Base-by-base conservation (phyloP, 2,888 invertebrate genomes). In the Platycheirus rosarum region DNA sequence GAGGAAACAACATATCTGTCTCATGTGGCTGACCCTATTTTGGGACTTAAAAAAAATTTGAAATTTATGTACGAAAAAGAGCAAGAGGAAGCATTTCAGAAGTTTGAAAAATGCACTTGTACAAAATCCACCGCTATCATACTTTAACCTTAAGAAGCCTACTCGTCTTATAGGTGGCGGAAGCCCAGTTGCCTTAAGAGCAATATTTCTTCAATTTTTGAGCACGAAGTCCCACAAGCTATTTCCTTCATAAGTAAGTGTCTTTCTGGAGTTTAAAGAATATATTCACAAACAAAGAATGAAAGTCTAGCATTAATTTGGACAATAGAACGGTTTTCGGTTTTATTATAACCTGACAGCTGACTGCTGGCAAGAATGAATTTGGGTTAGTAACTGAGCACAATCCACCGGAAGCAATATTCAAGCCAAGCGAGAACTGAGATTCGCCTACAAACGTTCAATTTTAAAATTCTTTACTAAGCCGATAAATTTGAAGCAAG, bases 1-100 rank as follows among this genome's bases (percentile, higher is more conserved):
- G 87, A 87, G 44, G 88, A 87, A 71, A 63, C 86, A 11, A 85
- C 84, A 0, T 76, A 85, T 87, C 23, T 85, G 29, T 76, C 85
- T 3, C 75, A 77, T 87, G 8, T 88, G 88, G 69, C 46, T 86
- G 6, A 51, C 71, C 14, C 68, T 88, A 23, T 6, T 23, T 4
- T 23, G 23, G 23, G 6, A 6, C 23, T 23, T 23, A 23, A 23
- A 23, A 23, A 23, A 23, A 6, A 23, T 23, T 2, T 23, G 6
- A 23, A 23, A 23, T 23, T 23, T 23, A 23, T 23, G 2, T 23
- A 6, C 3, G 23, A 23, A 23, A 23, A 23, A 6, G 23, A 23
- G 6, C 23, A 23, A 23, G 23, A 23, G 6, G 23, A 23, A 23
- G 23, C 23, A 3, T 49, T 7, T 49, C 55, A 18, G 20, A 84